Conservation (phyloP, 2,797 vertebrate genomes). For the Erethizon dorsatum region DNA sequence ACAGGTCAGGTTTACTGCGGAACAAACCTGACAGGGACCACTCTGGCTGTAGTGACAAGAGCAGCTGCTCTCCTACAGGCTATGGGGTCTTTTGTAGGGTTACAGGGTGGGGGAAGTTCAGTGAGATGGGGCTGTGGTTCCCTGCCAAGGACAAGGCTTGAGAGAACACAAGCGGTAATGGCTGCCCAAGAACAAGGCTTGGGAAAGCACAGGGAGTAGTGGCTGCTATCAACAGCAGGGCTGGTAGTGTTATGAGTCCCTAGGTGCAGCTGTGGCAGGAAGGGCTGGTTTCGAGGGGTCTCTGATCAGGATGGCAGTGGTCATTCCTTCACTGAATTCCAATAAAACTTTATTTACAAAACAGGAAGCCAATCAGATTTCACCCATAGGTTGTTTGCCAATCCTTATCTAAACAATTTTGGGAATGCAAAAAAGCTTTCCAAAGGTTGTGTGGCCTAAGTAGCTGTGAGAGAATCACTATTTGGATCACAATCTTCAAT, state of each 20-base stretch:
- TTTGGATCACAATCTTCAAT: background rate
- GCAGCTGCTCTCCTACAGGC: background rate
- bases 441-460: background rate
- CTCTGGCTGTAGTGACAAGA: background rate
- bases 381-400: background rate
- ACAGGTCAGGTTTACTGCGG: background rate
- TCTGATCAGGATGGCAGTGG: background rate
- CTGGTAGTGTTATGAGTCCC: background rate
- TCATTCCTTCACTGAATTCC: background rate
- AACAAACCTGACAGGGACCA: background rate
- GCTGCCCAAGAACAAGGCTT: background rate
- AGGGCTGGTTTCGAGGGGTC: background rate
- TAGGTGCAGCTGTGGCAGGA: background rate
- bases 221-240: background rate
- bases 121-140: background rate
- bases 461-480: background rate
- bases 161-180: background rate
- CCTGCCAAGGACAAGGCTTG: background rate
- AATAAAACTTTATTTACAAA: slow-evolving; percentile 35
- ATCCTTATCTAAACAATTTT: background rate
- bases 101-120: background rate
- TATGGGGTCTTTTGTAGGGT: background rate
- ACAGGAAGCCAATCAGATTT: background rate
- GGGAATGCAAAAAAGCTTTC: background rate
- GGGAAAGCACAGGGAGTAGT: background rate